Conservation (phyloP, 1,140 invertebrate species). For the Sitodiplosis mosellana region DNA sequence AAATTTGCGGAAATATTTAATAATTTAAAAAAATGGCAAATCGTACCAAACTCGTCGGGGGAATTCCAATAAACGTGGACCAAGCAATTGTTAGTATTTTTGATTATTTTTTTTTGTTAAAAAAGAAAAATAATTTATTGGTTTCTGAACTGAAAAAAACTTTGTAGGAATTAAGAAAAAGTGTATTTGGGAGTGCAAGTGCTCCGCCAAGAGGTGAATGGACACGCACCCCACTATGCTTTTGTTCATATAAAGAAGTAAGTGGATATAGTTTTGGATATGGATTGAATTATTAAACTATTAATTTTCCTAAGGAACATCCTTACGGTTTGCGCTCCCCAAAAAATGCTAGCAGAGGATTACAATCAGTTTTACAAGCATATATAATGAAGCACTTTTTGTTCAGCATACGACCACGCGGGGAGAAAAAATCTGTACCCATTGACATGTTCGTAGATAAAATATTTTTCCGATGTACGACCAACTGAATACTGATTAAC, state of each 20-base stretch:
- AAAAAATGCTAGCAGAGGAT: slow-evolving; percentile 36
- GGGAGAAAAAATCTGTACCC: slow-evolving; percentile 1
- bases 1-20: not conserved
- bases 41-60: slow-evolving; percentile 22
- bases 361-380: slow-evolving; percentile 44
- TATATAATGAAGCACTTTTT: slow-evolving; percentile 40
- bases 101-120: slow-evolving; percentile 2
- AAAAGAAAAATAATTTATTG: slow-evolving; percentile 3
- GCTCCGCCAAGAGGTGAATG: slow-evolving; percentile 36
- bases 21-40: not conserved
- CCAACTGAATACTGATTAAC: too few relatives aligned
- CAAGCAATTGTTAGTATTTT: slow-evolving; percentile 36
- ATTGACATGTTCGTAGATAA: not conserved
- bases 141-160: slow-evolving; percentile 1
- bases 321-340: slow-evolving; percentile 34
- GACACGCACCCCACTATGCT: slow-evolving; percentile 35
- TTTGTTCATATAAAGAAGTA: slow-evolving; percentile 28
- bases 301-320: slow-evolving; percentile 14
- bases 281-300: not conserved
- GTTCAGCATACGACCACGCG: slow-evolving; percentile 25
- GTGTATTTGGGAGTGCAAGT: slow-evolving; percentile 35
- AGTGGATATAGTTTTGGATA: not conserved
- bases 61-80: slow-evolving; percentile 42
- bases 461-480: too few relatives aligned
- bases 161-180: slow-evolving; percentile 28